phyloP scores from a whole-genome alignment of 2,888 invertebrate species.

The Hypolimnas misippus region DNA sequence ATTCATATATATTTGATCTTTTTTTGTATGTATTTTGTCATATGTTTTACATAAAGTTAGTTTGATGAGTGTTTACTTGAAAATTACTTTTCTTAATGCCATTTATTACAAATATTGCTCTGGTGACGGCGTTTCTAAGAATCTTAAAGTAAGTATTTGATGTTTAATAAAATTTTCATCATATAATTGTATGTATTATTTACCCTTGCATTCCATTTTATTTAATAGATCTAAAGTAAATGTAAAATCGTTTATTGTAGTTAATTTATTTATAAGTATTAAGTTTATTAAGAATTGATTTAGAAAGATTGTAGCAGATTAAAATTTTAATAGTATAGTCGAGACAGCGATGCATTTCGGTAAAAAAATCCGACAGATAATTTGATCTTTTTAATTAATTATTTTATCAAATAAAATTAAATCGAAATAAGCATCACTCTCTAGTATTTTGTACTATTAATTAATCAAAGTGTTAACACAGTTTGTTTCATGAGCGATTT shows the following conservation, averaged over 20 bases:
- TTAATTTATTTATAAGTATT: neutral
- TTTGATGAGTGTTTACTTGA: too few species aligned
- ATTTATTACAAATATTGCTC: conserved; percentile 71
- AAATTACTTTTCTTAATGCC: conserved; percentile 24
- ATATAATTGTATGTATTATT: conserved; percentile 49
- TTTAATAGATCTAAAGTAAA: neutral
- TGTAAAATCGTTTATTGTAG: neutral
- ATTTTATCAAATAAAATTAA: too few species aligned
- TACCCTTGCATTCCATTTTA: neutral
- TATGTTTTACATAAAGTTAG: neutral
- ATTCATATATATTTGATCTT: neutral
- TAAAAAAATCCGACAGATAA: too few species aligned
- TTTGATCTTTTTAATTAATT: too few species aligned
- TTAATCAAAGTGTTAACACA: too few species aligned
- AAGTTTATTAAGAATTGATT: too few species aligned
- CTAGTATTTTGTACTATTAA: too few species aligned
- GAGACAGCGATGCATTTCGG: too few species aligned
- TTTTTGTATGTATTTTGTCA: neutral
- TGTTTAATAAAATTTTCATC: conserved; percentile 58
- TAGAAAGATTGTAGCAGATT: too few species aligned
- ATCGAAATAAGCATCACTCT: too few species aligned
- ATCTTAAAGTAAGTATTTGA: conserved; percentile 67
- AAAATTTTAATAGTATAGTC: too few species aligned
- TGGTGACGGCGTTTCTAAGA: conserved; percentile 47
- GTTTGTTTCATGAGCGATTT: too few species aligned